Evolutionary conservation across 2,888 invertebrate species (phyloP).

Genomic region (Eilema caniola): DNA sequence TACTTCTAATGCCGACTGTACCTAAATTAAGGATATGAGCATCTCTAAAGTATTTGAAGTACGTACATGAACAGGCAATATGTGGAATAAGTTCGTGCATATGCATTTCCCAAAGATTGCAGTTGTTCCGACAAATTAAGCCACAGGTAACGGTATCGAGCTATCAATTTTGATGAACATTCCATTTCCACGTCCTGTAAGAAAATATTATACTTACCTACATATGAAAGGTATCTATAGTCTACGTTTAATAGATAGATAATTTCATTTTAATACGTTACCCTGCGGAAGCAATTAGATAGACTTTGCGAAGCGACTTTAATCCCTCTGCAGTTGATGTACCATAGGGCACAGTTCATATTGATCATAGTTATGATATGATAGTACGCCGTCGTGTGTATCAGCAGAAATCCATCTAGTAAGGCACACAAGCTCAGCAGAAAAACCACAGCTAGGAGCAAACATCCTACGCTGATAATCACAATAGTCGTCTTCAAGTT

Average conservation of each 20-base stretch:
- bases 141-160: constrained; percentile 89
- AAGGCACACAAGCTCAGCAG: constrained; percentile 87
- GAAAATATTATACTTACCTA: background rate
- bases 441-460: constrained; percentile 87
- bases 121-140: constrained; percentile 89
- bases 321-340: constrained; percentile 89
- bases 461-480: constrained; percentile 88
- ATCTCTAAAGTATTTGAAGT: background rate
- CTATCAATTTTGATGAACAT: constrained; percentile 86
- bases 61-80: constrained; percentile 88
- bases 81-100: constrained; percentile 89
- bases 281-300: constrained; percentile 83
- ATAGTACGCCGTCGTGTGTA: constrained; percentile 88
- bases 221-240: background rate
- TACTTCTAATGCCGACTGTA: too few species aligned
- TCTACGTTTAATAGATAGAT: background rate
- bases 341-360: constrained; percentile 91
- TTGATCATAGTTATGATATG: constrained; percentile 91
- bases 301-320: constrained; percentile 88
- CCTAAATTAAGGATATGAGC: too few species aligned
- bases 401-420: constrained; percentile 88
- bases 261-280: constrained; percentile 47
- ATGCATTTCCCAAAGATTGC: constrained; percentile 89
- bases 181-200: constrained; percentile 85
- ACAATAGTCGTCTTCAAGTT: constrained; percentile 87